Conservation (phyloP, 2,113 vertebrate species). For the Triplophysa dalaica region DNA sequence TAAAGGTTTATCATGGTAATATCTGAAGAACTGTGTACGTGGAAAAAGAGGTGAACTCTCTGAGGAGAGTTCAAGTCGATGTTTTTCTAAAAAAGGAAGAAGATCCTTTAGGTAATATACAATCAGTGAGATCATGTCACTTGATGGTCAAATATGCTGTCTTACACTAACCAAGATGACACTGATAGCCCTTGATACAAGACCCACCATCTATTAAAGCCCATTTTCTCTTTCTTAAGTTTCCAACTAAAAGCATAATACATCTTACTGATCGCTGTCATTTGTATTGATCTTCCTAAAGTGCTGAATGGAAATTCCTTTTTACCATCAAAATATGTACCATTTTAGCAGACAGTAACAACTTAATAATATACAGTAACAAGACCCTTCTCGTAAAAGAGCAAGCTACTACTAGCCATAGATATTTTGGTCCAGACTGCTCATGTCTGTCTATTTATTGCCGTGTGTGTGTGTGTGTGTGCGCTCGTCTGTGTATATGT, state of each 20-base stretch:
- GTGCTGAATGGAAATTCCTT: slow-evolving; percentile 52
- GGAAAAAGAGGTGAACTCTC: neutral
- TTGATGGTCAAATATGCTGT: neutral
- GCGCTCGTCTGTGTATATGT: slow-evolving; percentile 52
- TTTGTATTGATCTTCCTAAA: slow-evolving; percentile 66
- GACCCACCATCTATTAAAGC: neutral
- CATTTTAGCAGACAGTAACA: neutral
- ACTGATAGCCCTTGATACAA: neutral
- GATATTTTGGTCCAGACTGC: slow-evolving; percentile 61
- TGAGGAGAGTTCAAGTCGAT: neutral
- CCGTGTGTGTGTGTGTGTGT: slow-evolving; percentile 44
- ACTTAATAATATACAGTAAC: slow-evolving; percentile 38
- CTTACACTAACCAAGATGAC: neutral
- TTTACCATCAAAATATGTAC: too few relatives aligned
- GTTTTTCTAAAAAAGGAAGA: neutral
- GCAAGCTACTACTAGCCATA: slow-evolving; percentile 34
- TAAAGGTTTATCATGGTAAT: neutral
- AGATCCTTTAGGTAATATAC: neutral
- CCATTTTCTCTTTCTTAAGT: slow-evolving; percentile 36
- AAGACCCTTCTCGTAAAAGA: slow-evolving; percentile 35
- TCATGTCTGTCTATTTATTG: slow-evolving; percentile 66
- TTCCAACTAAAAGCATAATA: slow-evolving; percentile 68
- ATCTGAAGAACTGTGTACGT: neutral
- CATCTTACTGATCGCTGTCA: slow-evolving; percentile 59
- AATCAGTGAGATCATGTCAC: neutral